phyloP scores from a whole-genome alignment of 2,113 vertebrate species.

The Halcyon senegalensis region DNA sequence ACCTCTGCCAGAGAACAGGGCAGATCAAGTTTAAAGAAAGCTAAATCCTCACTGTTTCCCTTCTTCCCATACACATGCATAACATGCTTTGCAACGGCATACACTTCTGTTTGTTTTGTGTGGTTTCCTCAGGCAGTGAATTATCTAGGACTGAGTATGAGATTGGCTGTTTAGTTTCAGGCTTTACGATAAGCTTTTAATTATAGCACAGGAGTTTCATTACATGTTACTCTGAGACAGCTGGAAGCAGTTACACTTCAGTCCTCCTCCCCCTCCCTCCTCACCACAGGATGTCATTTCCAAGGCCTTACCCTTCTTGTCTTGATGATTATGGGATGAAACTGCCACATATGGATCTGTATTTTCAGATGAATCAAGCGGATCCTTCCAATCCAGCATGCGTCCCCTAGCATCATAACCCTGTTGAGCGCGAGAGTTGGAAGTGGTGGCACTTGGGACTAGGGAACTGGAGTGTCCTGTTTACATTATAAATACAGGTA shows the following conservation, averaged over 20 bases:
- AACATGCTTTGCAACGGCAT: background rate
- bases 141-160: constrained; percentile 15
- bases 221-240: constrained; percentile 60
- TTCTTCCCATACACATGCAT: background rate
- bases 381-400: constrained; percentile 90
- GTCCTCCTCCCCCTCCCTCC: constrained; percentile 76
- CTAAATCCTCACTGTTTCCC: background rate
- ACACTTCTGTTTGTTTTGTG: constrained; percentile 72
- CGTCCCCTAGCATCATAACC: constrained; percentile 89
- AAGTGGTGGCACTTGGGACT: constrained; percentile 87
- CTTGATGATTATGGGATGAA: constrained; percentile 95
- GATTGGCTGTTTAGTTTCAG: constrained; percentile 49
- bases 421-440: constrained; percentile 81
- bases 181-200: constrained; percentile 58
- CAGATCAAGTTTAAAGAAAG: constrained; percentile 4
- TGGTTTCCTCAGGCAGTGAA: constrained; percentile 63
- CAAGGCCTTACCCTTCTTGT: constrained; percentile 99
- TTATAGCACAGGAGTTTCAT: constrained; percentile 40
- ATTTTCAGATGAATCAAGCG: constrained; percentile 87
- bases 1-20: background rate
- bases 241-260: constrained; percentile 90
- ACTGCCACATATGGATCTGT: constrained; percentile 93
- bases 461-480: constrained; percentile 92
- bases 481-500: constrained; percentile 86
- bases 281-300: constrained; percentile 80